phyloP scores from a whole-genome alignment of 2,113 vertebrate genomes.

The Sinocyclocheilus anshuiensis region DNA sequence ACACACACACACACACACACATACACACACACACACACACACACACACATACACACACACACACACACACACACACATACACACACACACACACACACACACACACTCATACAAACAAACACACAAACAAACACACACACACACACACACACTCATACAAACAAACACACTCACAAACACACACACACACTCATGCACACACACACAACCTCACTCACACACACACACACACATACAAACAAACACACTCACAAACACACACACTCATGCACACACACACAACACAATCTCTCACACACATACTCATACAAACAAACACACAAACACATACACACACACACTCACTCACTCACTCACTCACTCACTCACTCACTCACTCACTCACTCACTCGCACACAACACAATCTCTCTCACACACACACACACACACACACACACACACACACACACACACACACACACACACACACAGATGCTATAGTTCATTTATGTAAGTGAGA shows the following conservation, averaged over 20 bases:
- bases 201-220: too few species aligned
- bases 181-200: constrained; percentile 9
- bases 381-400: too few species aligned
- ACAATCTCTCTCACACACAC: too few species aligned
- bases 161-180: constrained; percentile 26
- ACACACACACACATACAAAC: constrained; percentile 23
- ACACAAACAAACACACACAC: constrained; percentile 15
- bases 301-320: not conserved
- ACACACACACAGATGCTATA: not conserved
- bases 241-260: not conserved
- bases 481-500: too few species aligned
- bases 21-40: too few species aligned
- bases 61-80: constrained; percentile 29
- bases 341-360: not conserved
- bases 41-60: constrained; percentile 4
- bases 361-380: too few species aligned
- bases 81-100: not conserved
- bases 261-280: not conserved
- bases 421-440: not conserved
- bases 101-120: too few species aligned
- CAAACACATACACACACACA: not conserved
- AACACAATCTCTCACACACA: constrained; percentile 5
- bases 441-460: too few species aligned
- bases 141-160: not conserved
- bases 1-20: constrained; percentile 9